Percentiles rank a stretch among this genome's conserved stretches.
These are phyloP conservation scores for Philopedon plagiatum DNA, from an alignment of 2,888 invertebrate genomes.

Conservation along the genomic window DNA sequence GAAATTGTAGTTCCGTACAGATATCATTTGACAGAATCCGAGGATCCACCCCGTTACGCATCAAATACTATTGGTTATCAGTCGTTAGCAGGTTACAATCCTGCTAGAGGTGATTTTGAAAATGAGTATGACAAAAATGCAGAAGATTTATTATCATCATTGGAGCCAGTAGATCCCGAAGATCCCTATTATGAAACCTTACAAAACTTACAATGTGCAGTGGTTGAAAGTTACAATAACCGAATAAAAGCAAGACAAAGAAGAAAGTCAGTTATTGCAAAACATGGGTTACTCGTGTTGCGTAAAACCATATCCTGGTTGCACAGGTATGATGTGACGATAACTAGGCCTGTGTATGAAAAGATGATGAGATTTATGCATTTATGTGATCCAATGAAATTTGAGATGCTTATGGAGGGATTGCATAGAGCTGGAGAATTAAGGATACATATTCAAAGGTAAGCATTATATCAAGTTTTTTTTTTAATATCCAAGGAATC, in stretches of 20 bases:
- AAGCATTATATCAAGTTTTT: no score
- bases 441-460: constrained; percentile 73
- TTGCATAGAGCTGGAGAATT: constrained; percentile 80
- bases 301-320: constrained; percentile 80
- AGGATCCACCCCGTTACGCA: constrained; percentile 81
- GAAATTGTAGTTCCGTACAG: constrained; percentile 75
- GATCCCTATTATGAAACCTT: constrained; percentile 72
- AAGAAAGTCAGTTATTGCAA: constrained; percentile 80
- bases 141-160: constrained; percentile 76
- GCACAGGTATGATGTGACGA: constrained; percentile 78
- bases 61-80: constrained; percentile 71
- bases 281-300: constrained; percentile 85
- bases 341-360: constrained; percentile 73
- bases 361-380: constrained; percentile 82
- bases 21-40: constrained; percentile 75
- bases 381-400: constrained; percentile 77
- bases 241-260: constrained; percentile 82
- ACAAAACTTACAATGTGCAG: constrained; percentile 78
- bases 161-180: constrained; percentile 67
- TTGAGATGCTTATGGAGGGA: constrained; percentile 84
- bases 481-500: neutral
- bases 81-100: constrained; percentile 86
- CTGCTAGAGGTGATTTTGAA: constrained; percentile 89
- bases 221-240: constrained; percentile 83
- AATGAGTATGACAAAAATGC: constrained; percentile 87